These are phyloP conservation scores for Seira sanloemensis DNA, from an alignment of 2,888 invertebrate genomes.

Conservation along the genomic window DNA sequence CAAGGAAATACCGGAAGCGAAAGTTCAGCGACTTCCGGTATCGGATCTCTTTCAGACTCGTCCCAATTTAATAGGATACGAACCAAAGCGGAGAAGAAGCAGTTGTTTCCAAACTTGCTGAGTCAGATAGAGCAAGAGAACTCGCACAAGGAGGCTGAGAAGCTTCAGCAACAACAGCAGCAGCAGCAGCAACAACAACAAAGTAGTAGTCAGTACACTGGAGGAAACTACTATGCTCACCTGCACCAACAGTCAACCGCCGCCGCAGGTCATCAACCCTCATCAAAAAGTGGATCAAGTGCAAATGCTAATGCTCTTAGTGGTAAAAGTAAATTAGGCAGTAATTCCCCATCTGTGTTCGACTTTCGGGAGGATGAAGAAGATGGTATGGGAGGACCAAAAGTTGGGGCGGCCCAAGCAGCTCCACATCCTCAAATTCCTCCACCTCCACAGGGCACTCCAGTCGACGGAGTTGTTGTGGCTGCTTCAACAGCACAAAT, in stretches of 20 bases:
- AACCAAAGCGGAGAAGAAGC: slow-evolving; percentile 91
- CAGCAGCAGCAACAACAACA: slow-evolving; percentile 62
- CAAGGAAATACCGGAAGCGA: slow-evolving; percentile 42
- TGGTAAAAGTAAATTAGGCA: slow-evolving; percentile 57
- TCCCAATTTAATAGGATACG: slow-evolving; percentile 79
- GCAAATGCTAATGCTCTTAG: slow-evolving; percentile 36
- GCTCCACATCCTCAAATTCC: slow-evolving; percentile 21
- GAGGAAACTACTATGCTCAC: slow-evolving; percentile 63
- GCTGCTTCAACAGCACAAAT: background rate
- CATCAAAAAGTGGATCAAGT: slow-evolving; percentile 45
- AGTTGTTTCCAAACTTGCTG: slow-evolving; percentile 74
- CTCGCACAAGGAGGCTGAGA: slow-evolving; percentile 66
- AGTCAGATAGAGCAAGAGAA: slow-evolving; percentile 73
- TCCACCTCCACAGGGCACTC: background rate
- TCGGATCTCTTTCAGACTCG: slow-evolving; percentile 34
- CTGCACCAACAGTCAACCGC: slow-evolving; percentile 12
- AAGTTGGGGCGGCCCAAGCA: slow-evolving; percentile 26
- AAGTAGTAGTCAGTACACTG: slow-evolving; percentile 50
- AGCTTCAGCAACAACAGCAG: slow-evolving; percentile 59
- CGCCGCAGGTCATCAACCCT: slow-evolving; percentile 14
- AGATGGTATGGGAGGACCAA: slow-evolving; percentile 77
- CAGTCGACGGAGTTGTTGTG: background rate
- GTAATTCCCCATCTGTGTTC: slow-evolving; percentile 80
- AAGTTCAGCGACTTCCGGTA: slow-evolving; percentile 40
- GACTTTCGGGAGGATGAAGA: slow-evolving; percentile 82